Evolutionary conservation across 2,113 vertebrate species (phyloP).

Genomic region (Rhineura floridana): DNA sequence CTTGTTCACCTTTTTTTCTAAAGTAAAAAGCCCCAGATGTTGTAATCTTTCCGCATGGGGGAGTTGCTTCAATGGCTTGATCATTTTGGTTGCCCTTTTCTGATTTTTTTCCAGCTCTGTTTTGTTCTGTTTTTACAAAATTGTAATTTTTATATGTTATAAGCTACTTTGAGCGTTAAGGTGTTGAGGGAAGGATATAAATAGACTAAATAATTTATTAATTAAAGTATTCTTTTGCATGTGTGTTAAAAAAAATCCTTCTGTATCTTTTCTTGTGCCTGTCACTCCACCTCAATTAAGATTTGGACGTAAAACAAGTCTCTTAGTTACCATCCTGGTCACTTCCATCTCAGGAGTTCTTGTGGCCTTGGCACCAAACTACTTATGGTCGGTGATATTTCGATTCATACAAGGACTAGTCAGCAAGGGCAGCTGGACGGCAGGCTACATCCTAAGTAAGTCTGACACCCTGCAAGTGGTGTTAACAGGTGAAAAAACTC

Average conservation of each 20-base stretch:
- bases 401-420: conserved; percentile 81
- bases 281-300: conserved; percentile 46
- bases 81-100: too few species aligned
- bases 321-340: conserved; percentile 70
- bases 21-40: too few species aligned
- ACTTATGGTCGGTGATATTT: conserved; percentile 74
- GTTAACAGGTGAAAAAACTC: neutral
- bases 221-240: neutral
- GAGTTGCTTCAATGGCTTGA: too few species aligned
- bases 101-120: too few species aligned
- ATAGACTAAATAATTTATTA: too few species aligned
- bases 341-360: conserved; percentile 69
- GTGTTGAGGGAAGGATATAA: too few species aligned
- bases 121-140: too few species aligned
- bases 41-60: too few species aligned
- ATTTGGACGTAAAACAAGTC: conserved; percentile 79
- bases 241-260: neutral
- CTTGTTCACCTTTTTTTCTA: too few species aligned
- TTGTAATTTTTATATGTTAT: too few species aligned
- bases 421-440: conserved; percentile 79
- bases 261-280: neutral
- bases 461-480: neutral
- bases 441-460: conserved; percentile 81
- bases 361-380: conserved; percentile 75
- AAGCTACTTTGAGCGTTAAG: too few species aligned